phyloP scores from a whole-genome alignment of 2,888 invertebrate genomes.

The Gisinianus flammeolus region DNA sequence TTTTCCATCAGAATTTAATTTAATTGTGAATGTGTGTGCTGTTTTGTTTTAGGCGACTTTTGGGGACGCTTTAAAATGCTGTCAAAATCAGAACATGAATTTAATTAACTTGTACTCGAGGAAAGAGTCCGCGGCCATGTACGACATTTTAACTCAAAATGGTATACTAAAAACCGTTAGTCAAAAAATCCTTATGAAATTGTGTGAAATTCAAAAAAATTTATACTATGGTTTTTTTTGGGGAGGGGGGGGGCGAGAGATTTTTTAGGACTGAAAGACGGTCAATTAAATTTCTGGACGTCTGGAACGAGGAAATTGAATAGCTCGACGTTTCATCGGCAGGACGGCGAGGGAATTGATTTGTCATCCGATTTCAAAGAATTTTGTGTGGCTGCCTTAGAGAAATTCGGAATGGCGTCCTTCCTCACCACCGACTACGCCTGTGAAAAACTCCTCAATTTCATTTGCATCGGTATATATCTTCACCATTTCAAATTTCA shows the following conservation, averaged over 20 bases:
- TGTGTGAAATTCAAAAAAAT: neutral
- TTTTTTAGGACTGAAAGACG: neutral
- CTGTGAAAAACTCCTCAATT: conserved; percentile 2
- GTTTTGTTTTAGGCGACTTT: neutral
- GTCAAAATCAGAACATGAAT: neutral
- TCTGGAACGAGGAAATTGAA: conserved; percentile 1
- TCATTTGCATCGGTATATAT: neutral
- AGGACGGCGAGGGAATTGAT: neutral
- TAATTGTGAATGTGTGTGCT: no score
- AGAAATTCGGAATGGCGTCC: neutral
- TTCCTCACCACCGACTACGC: neutral
- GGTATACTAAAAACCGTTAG: neutral
- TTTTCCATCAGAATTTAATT: no score
- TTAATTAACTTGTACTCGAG: neutral
- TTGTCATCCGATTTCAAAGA: neutral
- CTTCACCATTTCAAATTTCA: no score
- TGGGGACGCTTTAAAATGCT: neutral
- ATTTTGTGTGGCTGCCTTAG: neutral
- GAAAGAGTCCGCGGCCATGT: conserved; percentile 6
- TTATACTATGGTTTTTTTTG: no score
- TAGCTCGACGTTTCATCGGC: neutral
- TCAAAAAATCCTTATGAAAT: no score
- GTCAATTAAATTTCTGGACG: conserved; percentile 1
- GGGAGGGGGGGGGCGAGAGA: no score
- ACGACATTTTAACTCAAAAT: neutral